Base-by-base conservation (phyloP, 2,113 vertebrate genomes). In the Dipodomys spectabilis region DNA sequence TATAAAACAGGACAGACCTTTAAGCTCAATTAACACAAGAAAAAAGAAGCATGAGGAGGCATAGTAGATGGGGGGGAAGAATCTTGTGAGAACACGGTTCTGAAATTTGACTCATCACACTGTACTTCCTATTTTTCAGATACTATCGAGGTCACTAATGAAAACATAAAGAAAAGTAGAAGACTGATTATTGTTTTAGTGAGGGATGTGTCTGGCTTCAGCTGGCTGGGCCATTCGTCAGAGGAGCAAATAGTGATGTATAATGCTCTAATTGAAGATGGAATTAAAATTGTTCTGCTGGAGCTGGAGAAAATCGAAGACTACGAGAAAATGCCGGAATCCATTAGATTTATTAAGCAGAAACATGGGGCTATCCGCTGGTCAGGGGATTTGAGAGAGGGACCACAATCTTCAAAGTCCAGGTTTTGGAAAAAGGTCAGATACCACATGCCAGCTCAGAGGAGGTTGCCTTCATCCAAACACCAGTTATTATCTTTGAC, bases 341-440 rank as follows among this genome's bases (percentile, higher is more conserved):
- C 99, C 0, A 98, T 99, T 92, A 98, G 97, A 82, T 99, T 99
- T n/a, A 96, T 99, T 93, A 98, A 98, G 87, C 98, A 97, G 93
- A 99, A 98, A 82, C 98, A 99, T 0, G 99, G 99, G 1, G 98
- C 96, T 2, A 95, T 99, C 77, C 95, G 97, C 35, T 99, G 99
- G 99, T 98, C 98, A 96, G 98, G 98, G 35, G 92, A 97, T 80
- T 95, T 98, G 60, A 97, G 88, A 0, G 96, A 97, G 75, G 97
- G 86, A 22, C 89, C 96, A 6, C 95, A 95, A 9, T 98, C 97
- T 27, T 97, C 97, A 80, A 98, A 98, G 84, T 98, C 98, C 85
- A 98, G 82, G 57, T 99, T 99, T 96, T 99, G 99, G 99, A 99
- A 99, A 93, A 97, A 98, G 15, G 96, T 99, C 22, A 98, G 98